Conservation (phyloP, 1,140 invertebrate genomes). For the Grapholita molesta region DNA sequence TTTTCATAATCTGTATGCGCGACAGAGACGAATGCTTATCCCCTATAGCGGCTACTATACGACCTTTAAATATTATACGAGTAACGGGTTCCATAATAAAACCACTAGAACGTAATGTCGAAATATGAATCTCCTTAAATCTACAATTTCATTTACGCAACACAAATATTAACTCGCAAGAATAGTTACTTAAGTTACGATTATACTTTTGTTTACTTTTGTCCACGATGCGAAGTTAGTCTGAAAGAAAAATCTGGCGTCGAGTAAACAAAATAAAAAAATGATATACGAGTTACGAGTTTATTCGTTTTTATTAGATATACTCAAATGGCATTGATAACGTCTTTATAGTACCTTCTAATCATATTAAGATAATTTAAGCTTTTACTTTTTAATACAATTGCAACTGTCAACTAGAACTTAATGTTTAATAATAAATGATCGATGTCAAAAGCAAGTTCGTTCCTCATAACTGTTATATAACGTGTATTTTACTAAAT, state of each 20-base stretch:
- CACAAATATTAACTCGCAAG: not conserved
- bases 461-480: too few relatives aligned
- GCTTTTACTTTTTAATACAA: too few relatives aligned
- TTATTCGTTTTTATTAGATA: too few relatives aligned
- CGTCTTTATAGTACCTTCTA: too few relatives aligned
- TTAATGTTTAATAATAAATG: too few relatives aligned
- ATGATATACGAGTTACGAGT: not conserved
- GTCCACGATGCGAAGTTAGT: not conserved
- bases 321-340: too few relatives aligned
- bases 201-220: not conserved
- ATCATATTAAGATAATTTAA: too few relatives aligned
- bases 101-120: not conserved
- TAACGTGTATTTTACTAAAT: too few relatives aligned
- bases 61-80: not conserved
- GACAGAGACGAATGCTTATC: not conserved
- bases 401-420: too few relatives aligned
- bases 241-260: not conserved
- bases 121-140: not conserved
- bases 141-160: not conserved
- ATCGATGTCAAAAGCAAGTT: too few relatives aligned
- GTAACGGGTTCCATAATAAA: not conserved
- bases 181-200: not conserved
- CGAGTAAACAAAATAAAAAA: too few relatives aligned
- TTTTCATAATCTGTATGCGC: not conserved
- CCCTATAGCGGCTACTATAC: not conserved